A percentile compares a stretch with the other conserved stretches of the same genome.
phyloP scores from a whole-genome alignment of 2,888 invertebrate genomes.

The Amphipoea lucens region DNA sequence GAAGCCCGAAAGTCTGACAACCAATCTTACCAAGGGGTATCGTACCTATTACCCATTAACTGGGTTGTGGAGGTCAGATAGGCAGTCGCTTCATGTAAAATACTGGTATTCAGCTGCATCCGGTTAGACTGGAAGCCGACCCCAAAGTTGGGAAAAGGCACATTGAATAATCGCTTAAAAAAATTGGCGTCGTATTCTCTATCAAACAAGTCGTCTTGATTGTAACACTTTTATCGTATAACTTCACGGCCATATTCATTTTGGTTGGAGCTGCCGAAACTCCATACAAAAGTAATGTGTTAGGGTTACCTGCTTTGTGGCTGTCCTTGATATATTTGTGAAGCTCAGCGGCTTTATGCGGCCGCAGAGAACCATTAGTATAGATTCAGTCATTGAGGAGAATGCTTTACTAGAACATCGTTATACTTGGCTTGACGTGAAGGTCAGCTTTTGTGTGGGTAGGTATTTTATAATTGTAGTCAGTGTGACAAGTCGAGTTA shows the following conservation, averaged over 20 bases:
- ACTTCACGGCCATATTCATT: constrained; percentile 20
- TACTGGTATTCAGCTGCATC: no score
- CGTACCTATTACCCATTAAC: no score
- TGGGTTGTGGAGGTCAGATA: no score
- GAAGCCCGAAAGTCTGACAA: no score
- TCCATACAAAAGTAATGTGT: constrained; percentile 44
- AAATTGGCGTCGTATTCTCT: not conserved
- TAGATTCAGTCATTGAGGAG: constrained; percentile 44
- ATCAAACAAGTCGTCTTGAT: not conserved
- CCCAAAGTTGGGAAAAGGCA: no score
- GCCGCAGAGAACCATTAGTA: constrained; percentile 38
- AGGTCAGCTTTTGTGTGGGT: constrained; percentile 1
- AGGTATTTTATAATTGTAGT: not conserved
- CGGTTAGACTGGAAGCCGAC: no score
- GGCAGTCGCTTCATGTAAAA: no score
- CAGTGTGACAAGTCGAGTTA: not conserved
- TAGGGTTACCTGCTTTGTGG: constrained; percentile 37
- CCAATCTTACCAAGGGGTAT: no score
- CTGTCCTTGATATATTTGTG: constrained; percentile 30
- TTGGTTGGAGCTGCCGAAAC: constrained; percentile 33
- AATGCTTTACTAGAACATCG: constrained; percentile 35
- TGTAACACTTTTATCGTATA: not conserved
- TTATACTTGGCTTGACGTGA: constrained; percentile 24
- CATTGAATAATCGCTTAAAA: not conserved
- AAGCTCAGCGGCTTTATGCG: constrained; percentile 35